These are phyloP conservation scores for Uloborus plumipes DNA, from an alignment of 2,888 invertebrate species.

Conservation along the genomic window DNA sequence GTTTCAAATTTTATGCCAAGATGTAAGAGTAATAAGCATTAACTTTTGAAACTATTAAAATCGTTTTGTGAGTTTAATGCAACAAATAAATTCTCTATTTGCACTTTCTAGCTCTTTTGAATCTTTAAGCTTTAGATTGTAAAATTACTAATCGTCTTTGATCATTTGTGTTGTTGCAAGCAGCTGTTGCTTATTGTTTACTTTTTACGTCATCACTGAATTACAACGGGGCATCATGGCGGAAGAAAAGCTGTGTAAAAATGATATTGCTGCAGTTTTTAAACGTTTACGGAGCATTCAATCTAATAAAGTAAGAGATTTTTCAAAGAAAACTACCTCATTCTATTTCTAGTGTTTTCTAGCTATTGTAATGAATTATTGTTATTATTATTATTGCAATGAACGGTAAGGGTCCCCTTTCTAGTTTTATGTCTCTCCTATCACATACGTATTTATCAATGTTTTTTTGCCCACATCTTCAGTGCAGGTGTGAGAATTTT, in stretches of 20 bases:
- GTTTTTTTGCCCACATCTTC: no score
- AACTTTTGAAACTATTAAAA: not conserved
- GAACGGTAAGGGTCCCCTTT: not conserved
- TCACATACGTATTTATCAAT: no score
- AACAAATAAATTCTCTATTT: not conserved
- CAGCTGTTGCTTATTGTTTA: constrained; percentile 48
- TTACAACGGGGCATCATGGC: constrained; percentile 59
- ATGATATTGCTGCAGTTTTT: constrained; percentile 61
- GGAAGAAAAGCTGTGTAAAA: constrained; percentile 55
- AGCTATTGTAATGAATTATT: no score
- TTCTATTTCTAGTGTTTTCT: no score
- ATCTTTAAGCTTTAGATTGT: not conserved
- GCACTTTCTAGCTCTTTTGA: not conserved
- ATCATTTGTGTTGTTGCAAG: not conserved
- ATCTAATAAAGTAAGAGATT: constrained; percentile 53
- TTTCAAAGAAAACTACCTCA: not conserved
- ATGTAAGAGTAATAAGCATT: not conserved
- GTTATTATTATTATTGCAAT: not conserved
- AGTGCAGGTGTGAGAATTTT: no score
- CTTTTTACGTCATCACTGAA: constrained; percentile 56
- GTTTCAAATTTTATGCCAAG: no score
- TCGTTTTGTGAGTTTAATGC: not conserved
- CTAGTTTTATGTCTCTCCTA: no score
- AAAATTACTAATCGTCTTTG: not conserved
- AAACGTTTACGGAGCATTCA: constrained; percentile 61